Percentiles rank a stretch among this genome's conserved stretches.
phyloP scores from a whole-genome alignment of 2,797 vertebrate species.

The Periophthalmus magnuspinnatus region DNA sequence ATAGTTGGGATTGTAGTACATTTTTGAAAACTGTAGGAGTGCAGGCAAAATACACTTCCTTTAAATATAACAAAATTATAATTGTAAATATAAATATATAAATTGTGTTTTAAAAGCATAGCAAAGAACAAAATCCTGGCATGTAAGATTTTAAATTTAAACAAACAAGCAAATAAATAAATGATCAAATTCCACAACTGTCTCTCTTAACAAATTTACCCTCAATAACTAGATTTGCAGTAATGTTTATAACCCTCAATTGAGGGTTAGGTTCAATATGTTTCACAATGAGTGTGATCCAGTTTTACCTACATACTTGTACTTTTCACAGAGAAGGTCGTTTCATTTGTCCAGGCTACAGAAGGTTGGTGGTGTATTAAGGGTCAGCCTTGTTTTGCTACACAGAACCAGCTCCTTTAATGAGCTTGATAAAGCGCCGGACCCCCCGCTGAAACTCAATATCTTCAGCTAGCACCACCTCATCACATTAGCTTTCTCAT shows the following conservation, averaged over 20 bases:
- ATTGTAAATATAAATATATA: too few relatives aligned
- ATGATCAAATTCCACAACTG: not conserved
- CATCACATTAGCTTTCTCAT: conserved; percentile 46
- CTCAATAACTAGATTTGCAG: not conserved
- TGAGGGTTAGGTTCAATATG: too few relatives aligned
- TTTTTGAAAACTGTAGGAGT: too few relatives aligned
- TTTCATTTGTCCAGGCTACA: conserved; percentile 10
- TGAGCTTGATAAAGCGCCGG: conserved; percentile 52
- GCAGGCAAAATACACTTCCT: too few relatives aligned
- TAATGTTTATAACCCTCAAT: not conserved
- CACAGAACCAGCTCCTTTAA: conserved; percentile 50
- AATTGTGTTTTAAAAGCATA: too few relatives aligned
- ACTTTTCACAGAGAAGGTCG: not conserved
- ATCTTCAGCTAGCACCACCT: conserved; percentile 42
- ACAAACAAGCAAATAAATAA: not conserved
- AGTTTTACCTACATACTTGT: not conserved
- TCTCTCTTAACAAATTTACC: not conserved
- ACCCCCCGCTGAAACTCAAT: conserved; percentile 46
- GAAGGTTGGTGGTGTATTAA: conserved; percentile 39
- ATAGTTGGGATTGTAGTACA: too few relatives aligned
- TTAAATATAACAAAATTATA: too few relatives aligned
- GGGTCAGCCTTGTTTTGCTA: conserved; percentile 47
- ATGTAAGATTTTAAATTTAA: not conserved
- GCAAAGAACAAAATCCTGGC: not conserved
- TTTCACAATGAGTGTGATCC: not conserved